These are phyloP conservation scores for Paracanthobrama guichenoti DNA, from an alignment of 2,113 vertebrate genomes.

Conservation along the genomic window DNA sequence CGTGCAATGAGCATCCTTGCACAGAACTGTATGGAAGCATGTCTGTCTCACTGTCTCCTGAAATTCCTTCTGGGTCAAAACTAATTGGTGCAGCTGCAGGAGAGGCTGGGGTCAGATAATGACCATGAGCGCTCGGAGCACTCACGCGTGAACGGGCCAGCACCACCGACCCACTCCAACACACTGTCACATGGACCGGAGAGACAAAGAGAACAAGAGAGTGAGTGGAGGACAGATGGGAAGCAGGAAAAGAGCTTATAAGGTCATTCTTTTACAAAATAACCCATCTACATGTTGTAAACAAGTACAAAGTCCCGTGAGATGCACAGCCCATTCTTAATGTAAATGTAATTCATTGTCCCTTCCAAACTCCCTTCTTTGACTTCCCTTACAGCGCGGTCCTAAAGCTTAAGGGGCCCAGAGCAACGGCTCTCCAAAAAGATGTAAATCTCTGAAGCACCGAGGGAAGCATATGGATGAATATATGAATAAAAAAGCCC, in stretches of 20 bases:
- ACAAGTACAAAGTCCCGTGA: slow-evolving; percentile 19
- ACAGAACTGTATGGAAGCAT: slow-evolving; percentile 27
- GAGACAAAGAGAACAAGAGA: slow-evolving; percentile 44
- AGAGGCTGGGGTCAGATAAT: slow-evolving; percentile 52
- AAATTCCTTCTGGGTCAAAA: slow-evolving; percentile 58
- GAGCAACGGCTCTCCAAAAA: slow-evolving; percentile 31
- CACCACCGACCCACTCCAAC: slow-evolving; percentile 47
- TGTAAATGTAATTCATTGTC: slow-evolving; percentile 39
- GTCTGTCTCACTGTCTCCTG: slow-evolving; percentile 42
- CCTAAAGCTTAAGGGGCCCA: slow-evolving; percentile 40
- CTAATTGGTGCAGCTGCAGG: slow-evolving; percentile 56
- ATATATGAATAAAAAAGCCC: slow-evolving; percentile 45
- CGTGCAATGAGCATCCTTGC: slow-evolving; percentile 15
- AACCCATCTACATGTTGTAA: slow-evolving; percentile 1
- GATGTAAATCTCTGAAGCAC: slow-evolving; percentile 47
- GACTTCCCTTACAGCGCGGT: slow-evolving; percentile 10
- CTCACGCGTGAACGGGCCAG: slow-evolving; percentile 43
- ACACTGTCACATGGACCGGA: slow-evolving; percentile 42
- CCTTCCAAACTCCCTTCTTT: neutral
- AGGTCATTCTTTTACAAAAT: slow-evolving; percentile 2
- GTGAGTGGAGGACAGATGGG: slow-evolving; percentile 9
- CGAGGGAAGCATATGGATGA: slow-evolving; percentile 44
- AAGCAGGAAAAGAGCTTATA: slow-evolving; percentile 9
- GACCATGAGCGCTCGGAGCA: slow-evolving; percentile 51
- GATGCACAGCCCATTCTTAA: slow-evolving; percentile 18